Evolutionary conservation across 1,140 invertebrate genomes (phyloP), one percentile per base, ranked within the genome.

Genomic region (Drosophila tropicalis): DNA sequence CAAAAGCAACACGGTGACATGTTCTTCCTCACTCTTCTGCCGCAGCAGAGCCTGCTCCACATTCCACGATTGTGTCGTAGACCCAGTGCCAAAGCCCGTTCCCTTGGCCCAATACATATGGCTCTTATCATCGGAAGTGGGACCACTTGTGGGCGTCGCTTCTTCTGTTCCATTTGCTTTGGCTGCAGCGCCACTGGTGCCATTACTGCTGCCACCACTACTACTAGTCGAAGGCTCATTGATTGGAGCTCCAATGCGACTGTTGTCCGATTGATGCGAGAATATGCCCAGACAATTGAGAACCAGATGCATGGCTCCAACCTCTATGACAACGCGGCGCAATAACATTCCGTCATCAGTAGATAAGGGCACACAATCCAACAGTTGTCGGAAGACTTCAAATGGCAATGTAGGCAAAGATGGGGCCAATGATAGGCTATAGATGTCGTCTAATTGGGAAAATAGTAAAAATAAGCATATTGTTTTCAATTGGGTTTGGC

Each of bases 61-160:
- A 92, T 99, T 98, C 98, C 98, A 99, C 32, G 96, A 97, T 84
- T 98, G 98, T 64, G 97, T 96, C 1, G 97, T 99, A 1, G 97
- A 98, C 1, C 98, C 98, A 0, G 98, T 98, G 12, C 98, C 98
- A 92, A 98, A 99, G 3, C 98, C 98, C 1, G 98, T 98, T 6
- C 95, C 96, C 90, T 98, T 98, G 0, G 98, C 98, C 98, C 98
- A 99, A 92, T 98, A 98, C 70, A 97, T 93, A 86, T 98, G 97
- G 1, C 95, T 95, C 76, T 97, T 97, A 67, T 97, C 96, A 81
- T 96, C 95, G 25, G 92, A 91, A 62, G 93, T 93, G 22, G 65
- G 67, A 47, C 44, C 70, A 56, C 39, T 80, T 13, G 36, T 39
- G 1, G 76, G 62, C 7, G 69, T 22, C 1, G 70, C 64, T 29